Conservation (phyloP, 2,797 vertebrate species). For the Bradypodion ventrale region DNA sequence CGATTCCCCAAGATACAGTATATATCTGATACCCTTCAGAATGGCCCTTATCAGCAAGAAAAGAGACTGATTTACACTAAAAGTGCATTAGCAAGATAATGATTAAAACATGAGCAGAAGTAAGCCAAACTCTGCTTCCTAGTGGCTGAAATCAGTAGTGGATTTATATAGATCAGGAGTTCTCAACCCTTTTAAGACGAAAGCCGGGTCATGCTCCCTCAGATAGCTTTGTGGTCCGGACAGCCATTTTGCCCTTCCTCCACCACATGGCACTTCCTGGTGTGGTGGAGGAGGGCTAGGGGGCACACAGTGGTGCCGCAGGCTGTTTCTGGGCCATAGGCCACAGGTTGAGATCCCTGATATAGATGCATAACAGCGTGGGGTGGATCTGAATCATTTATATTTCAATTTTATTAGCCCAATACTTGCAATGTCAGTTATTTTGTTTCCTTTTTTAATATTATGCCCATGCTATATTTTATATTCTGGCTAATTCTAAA, state of each 20-base stretch:
- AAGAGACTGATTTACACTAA: conserved; percentile 30
- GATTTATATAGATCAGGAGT: too few species aligned
- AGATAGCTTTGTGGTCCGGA: too few species aligned
- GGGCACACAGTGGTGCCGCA: too few species aligned
- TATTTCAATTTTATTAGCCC: conserved; percentile 9
- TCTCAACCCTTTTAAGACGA: too few species aligned
- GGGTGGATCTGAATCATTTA: not conserved
- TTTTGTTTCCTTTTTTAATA: conserved; percentile 33
- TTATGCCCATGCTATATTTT: conserved; percentile 16
- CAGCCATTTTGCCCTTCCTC: too few species aligned
- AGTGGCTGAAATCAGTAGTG: conserved; percentile 17
- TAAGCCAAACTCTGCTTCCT: conserved; percentile 18
- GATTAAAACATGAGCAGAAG: conserved; percentile 35
- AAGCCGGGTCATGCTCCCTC: too few species aligned
- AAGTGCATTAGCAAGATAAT: conserved; percentile 45
- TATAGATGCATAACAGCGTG: not conserved
- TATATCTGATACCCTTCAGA: conserved; percentile 21
- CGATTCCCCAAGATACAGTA: not conserved
- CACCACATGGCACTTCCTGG: too few species aligned
- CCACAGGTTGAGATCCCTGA: too few species aligned
- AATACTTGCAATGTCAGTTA: conserved; percentile 18
- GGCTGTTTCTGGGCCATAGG: too few species aligned
- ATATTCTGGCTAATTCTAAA: conserved; percentile 33
- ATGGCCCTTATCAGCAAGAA: conserved; percentile 37
- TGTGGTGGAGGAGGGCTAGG: too few species aligned